Evolutionary conservation across 2,888 invertebrate genomes (phyloP), one percentile per base, ranked within the genome.

Genomic region (Andrena hattorfiana): DNA sequence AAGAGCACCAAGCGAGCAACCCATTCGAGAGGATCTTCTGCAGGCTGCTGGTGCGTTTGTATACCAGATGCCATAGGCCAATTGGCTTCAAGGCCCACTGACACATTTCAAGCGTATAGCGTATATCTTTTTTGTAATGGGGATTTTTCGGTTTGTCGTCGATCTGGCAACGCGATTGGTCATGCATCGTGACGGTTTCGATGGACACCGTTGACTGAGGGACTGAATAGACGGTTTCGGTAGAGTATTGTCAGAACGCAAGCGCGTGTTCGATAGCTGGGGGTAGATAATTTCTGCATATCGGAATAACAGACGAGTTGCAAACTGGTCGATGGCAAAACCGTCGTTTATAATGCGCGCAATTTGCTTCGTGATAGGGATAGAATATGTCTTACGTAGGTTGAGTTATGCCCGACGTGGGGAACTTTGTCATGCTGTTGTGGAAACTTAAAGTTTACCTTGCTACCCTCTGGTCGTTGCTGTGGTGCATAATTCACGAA

Each of bases 1-100:
- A 51, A 1, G 16, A 66, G 68, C 56, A 72, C 28, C 71, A 67
- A 0, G n/a, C 28, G 5, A 64, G 56, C 10, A 62, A 54, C 0
- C 49, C n/a, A 0, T 23, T 56, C 0, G 75, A 71, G 7, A 76
- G 13, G 1, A 64, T 30, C 42, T 48, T 81, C 7, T 83, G 81
- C 20, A 70, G 35, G 7, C 4, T 68, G 7, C 68, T 62, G 2
- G 60, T 63, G 1, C 42, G 20, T 0, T 23, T 8, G 20, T 59
- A 51, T 16, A 72, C 7, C 10, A 69, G 0, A 2, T 81, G 51
- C 83, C 81, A 83, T 6, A 81, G 20, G 1, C 76, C 77, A n/a
- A 83, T 51, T 1, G 77, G 32, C 7, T 62, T 71, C 42, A 83
- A 4, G 4, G 75, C 1, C 82, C 80, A 79, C 7, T 62, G 75